Evolutionary conservation across 2,888 invertebrate genomes (phyloP).

Genomic region (Lochmaea crataegi): DNA sequence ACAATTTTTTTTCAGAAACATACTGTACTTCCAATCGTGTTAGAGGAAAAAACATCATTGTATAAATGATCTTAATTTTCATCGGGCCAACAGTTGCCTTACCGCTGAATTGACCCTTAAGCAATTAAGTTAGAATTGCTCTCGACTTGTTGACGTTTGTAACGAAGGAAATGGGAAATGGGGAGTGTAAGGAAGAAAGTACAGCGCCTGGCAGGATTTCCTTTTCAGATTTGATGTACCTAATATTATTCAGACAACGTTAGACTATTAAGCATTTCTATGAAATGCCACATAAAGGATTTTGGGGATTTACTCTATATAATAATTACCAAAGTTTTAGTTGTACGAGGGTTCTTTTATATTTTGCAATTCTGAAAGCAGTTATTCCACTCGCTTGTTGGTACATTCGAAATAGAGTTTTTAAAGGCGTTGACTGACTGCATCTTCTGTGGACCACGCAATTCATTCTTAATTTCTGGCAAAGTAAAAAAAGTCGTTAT

Average conservation of each 20-base stretch:
- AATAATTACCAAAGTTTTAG: neutral
- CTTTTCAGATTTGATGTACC: neutral
- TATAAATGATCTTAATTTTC: neutral
- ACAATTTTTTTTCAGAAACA: too few relatives aligned
- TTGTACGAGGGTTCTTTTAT: neutral
- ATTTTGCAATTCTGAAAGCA: too few relatives aligned
- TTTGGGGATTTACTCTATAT: neutral
- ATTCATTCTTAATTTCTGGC: too few relatives aligned
- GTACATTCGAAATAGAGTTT: too few relatives aligned
- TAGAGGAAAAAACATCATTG: too few relatives aligned
- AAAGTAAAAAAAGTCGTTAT: too few relatives aligned
- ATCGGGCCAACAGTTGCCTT: neutral
- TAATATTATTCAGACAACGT: conserved; percentile 16
- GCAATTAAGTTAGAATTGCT: conserved; percentile 9
- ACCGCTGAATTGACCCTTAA: conserved; percentile 1
- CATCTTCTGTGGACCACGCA: too few relatives aligned
- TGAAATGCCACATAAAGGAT: neutral
- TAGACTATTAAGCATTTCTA: conserved; percentile 13
- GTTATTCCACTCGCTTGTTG: too few relatives aligned
- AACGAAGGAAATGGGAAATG: neutral
- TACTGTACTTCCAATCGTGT: too few relatives aligned
- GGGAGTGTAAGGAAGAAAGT: neutral
- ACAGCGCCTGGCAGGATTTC: neutral
- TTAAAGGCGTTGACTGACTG: too few relatives aligned
- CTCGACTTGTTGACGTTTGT: conserved; percentile 15